Percentiles rank a stretch among this genome's conserved stretches.
Conservation (phyloP, 2,888 invertebrate genomes). For the Metopia argyrocephala region DNA sequence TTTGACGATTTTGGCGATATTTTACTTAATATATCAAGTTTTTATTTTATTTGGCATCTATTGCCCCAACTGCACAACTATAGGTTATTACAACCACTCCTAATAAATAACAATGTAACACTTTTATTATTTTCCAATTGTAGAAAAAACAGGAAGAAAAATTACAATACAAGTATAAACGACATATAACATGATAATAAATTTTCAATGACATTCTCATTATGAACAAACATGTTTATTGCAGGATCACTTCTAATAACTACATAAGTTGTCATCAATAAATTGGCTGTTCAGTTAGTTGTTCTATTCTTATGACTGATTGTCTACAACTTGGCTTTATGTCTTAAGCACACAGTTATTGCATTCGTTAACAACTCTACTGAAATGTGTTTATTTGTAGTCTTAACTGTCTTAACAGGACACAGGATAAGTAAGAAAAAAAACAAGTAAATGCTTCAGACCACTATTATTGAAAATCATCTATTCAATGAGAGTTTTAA, state of each 20-base stretch:
- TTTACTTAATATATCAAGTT: too few relatives aligned
- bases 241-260: neutral
- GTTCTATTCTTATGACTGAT: neutral
- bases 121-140: too few relatives aligned
- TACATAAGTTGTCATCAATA: neutral
- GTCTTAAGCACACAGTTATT: too few relatives aligned
- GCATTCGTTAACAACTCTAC: too few relatives aligned
- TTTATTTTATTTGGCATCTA: too few relatives aligned
- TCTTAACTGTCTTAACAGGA: too few relatives aligned
- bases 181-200: neutral
- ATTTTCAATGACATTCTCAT: constrained; percentile 16
- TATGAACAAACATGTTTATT: neutral
- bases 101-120: too few relatives aligned
- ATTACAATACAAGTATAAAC: neutral
- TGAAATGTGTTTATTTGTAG: too few relatives aligned
- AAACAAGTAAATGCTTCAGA: neutral
- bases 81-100: too few relatives aligned
- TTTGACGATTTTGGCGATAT: too few relatives aligned
- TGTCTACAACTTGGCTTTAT: neutral
- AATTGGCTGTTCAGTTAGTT: neutral
- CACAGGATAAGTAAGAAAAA: neutral
- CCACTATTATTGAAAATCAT: constrained; percentile 9
- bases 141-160: neutral
- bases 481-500: constrained; percentile 15
- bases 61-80: too few relatives aligned